Percentiles rank a stretch among this genome's conserved stretches.
Conservation (phyloP, 2,888 invertebrate species). For the Pammene fasciana region DNA sequence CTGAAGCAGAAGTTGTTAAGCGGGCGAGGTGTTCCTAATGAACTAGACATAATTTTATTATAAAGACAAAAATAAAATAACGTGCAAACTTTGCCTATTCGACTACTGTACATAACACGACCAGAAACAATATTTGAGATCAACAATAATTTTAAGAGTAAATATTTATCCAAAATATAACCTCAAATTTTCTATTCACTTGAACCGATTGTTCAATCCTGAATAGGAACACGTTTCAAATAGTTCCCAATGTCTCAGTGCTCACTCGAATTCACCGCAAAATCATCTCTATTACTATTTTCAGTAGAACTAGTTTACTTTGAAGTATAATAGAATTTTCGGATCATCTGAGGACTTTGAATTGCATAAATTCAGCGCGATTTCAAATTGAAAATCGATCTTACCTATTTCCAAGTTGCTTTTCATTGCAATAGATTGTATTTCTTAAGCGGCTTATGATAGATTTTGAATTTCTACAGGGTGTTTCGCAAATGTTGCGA, state of each 20-base stretch:
- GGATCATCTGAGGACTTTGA: slow-evolving; percentile 23
- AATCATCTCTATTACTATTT: slow-evolving; percentile 10
- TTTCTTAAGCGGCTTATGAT: slow-evolving; percentile 3
- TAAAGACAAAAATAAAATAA: too few species aligned
- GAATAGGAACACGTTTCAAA: slow-evolving; percentile 20
- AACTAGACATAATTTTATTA: too few species aligned
- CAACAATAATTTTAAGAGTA: neutral
- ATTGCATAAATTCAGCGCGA: slow-evolving; percentile 31
- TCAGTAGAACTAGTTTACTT: neutral
- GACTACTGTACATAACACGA: too few species aligned
- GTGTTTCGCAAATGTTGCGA: neutral
- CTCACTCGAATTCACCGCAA: neutral
- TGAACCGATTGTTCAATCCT: slow-evolving; percentile 23
- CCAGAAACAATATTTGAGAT: too few species aligned
- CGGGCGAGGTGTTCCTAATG: too few species aligned
- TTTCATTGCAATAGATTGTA: slow-evolving; percentile 22
- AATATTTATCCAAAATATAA: slow-evolving; percentile 3
- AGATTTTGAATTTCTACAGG: neutral
- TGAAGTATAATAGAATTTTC: neutral
- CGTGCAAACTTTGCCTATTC: too few species aligned
- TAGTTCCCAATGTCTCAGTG: neutral
- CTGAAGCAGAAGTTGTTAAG: too few species aligned
- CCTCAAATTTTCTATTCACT: slow-evolving; percentile 20
- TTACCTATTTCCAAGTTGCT: slow-evolving; percentile 20
- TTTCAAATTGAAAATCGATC: slow-evolving; percentile 36